phyloP scores from a whole-genome alignment of 1,140 invertebrate species.

The Carposina sasakii region DNA sequence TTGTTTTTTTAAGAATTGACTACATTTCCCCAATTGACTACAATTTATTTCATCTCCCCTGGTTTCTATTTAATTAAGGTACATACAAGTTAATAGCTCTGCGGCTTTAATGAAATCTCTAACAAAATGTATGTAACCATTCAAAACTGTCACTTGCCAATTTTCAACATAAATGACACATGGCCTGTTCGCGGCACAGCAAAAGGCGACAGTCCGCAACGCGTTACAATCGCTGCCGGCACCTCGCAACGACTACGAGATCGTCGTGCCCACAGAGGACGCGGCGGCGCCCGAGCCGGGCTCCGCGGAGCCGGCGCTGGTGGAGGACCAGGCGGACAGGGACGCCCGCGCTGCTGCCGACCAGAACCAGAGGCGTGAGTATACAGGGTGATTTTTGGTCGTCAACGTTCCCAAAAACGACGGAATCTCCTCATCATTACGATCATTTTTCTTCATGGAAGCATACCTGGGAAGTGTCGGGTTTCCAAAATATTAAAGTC shows the following conservation, averaged over 20 bases:
- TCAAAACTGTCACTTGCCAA: not conserved
- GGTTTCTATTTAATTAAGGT: too few relatives aligned
- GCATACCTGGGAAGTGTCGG: too few relatives aligned
- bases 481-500: too few relatives aligned
- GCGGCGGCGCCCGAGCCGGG: constrained; percentile 71
- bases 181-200: too few relatives aligned
- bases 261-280: constrained; percentile 92
- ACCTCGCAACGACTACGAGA: constrained; percentile 98
- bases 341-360: constrained; percentile 81
- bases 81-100: too few relatives aligned
- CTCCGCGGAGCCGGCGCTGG: constrained; percentile 49
- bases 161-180: too few relatives aligned
- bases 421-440: too few relatives aligned
- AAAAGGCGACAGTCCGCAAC: constrained; percentile 82
- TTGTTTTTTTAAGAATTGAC: too few relatives aligned
- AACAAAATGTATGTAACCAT: not conserved
- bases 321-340: constrained; percentile 92
- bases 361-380: constrained; percentile 74
- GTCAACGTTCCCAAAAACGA: too few relatives aligned
- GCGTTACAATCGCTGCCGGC: constrained; percentile 86
- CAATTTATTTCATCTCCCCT: too few relatives aligned
- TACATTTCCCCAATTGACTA: too few relatives aligned
- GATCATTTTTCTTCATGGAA: too few relatives aligned
- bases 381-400: not conserved
- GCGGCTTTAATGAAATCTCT: not conserved